A percentile compares a stretch with the other conserved stretches of the same genome.
These are phyloP conservation scores for Netta rufina DNA, from an alignment of 2,797 vertebrate genomes.

Conservation along the genomic window DNA sequence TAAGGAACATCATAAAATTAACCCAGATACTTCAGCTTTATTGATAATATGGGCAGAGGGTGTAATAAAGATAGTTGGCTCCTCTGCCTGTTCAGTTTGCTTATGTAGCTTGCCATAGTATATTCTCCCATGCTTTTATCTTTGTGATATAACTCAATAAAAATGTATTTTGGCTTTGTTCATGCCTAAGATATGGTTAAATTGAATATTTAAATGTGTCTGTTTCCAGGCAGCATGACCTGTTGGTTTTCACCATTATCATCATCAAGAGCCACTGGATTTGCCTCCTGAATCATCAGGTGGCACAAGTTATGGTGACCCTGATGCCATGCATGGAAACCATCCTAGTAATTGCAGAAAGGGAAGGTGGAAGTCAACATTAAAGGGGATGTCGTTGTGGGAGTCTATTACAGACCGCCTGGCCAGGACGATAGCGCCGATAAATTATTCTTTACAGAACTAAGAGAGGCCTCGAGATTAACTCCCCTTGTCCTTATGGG, in stretches of 20 bases:
- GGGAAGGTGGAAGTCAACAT: neutral
- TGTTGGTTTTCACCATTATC: neutral
- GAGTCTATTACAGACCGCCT: too few relatives aligned
- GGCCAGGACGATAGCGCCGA: too few relatives aligned
- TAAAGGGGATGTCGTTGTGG: too few relatives aligned
- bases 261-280: neutral
- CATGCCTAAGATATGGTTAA: conserved; percentile 34
- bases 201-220: neutral
- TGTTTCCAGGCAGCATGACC: neutral
- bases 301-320: neutral
- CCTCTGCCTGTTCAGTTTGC: neutral
- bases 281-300: neutral
- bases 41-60: neutral
- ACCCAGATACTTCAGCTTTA: neutral
- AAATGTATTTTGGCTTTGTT: conserved; percentile 43
- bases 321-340: neutral
- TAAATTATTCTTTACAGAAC: too few relatives aligned
- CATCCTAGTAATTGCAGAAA: neutral
- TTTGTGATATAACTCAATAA: neutral
- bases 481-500: too few relatives aligned
- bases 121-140: too few relatives aligned
- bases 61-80: neutral
- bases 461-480: too few relatives aligned
- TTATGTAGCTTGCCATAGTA: neutral
- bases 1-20: neutral